Conservation (phyloP, 2,888 invertebrate species). For the Ypsolopha sequella region DNA sequence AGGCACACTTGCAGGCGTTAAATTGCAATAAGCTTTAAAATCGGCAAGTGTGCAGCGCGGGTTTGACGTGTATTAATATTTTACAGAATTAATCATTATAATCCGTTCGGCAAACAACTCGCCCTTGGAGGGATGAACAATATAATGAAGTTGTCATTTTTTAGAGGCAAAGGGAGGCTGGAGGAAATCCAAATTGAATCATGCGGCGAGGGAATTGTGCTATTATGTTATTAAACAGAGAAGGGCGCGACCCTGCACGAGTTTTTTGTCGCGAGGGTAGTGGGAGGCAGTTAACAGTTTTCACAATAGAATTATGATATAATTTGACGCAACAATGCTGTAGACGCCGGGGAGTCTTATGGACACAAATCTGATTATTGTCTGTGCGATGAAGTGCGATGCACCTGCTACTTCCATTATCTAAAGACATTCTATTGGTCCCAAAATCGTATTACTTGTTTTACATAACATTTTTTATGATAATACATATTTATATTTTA, state of each 20-base stretch:
- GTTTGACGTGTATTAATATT: slow-evolving; percentile 67
- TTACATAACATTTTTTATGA: not conserved
- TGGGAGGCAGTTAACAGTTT: slow-evolving; percentile 68
- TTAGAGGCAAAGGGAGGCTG: slow-evolving; percentile 55
- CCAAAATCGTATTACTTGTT: not conserved
- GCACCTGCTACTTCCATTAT: slow-evolving; percentile 2
- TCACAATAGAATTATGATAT: slow-evolving; percentile 70
- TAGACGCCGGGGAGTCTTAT: slow-evolving; percentile 20
- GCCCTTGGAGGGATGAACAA: slow-evolving; percentile 61
- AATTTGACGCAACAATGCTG: slow-evolving; percentile 60
- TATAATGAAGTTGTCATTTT: slow-evolving; percentile 72
- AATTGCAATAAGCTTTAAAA: slow-evolving; percentile 49
- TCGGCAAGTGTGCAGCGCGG: slow-evolving; percentile 56
- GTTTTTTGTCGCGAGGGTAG: slow-evolving; percentile 61
- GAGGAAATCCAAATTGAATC: slow-evolving; percentile 78
- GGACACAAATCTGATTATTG: slow-evolving; percentile 18
- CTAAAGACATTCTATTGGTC: not conserved
- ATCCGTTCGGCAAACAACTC: slow-evolving; percentile 68
- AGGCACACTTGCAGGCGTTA: slow-evolving; percentile 47
- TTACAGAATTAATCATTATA: slow-evolving; percentile 70
- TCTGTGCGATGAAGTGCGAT: slow-evolving; percentile 8
- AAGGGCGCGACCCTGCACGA: slow-evolving; percentile 69
- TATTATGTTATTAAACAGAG: slow-evolving; percentile 76
- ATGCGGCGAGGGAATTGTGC: slow-evolving; percentile 76
- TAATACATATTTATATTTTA: too few species aligned